phyloP scores from a whole-genome alignment of 2,797 vertebrate species.

The Oophaga sylvatica region DNA sequence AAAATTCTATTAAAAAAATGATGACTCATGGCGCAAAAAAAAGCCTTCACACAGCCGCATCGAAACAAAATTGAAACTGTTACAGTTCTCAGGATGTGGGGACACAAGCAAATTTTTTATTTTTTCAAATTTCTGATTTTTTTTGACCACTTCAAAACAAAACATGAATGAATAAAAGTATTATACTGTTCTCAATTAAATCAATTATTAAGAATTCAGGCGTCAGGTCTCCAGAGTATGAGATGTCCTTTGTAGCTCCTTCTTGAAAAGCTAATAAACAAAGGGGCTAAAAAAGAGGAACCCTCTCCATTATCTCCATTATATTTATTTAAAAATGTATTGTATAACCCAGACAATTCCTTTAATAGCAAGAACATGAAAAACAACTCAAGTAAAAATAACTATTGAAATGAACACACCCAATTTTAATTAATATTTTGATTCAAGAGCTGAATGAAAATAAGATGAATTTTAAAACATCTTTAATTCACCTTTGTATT shows the following conservation, averaged over 20 bases:
- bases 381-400: not conserved
- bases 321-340: not conserved
- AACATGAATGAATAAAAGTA: too few species aligned
- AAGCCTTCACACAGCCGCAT: too few species aligned
- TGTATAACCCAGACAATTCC: not conserved
- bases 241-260: not conserved
- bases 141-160: too few species aligned
- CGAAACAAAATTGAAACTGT: too few species aligned
- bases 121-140: too few species aligned
- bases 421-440: conserved; percentile 59
- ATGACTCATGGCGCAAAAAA: too few species aligned
- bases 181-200: too few species aligned
- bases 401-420: not conserved
- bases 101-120: too few species aligned
- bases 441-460: conserved; percentile 57
- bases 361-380: not conserved
- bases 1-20: too few species aligned
- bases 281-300: not conserved
- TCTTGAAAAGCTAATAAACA: not conserved
- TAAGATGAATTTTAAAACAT: conserved; percentile 60
- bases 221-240: too few species aligned
- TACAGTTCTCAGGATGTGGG: too few species aligned
- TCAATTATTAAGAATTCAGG: too few species aligned
- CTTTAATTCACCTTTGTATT: conserved; percentile 65
- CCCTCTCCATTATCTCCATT: not conserved